Percentiles rank a stretch among this genome's conserved stretches.
Evolutionary conservation across 2,113 vertebrate species (phyloP).

Genomic region (Verasper variegatus): DNA sequence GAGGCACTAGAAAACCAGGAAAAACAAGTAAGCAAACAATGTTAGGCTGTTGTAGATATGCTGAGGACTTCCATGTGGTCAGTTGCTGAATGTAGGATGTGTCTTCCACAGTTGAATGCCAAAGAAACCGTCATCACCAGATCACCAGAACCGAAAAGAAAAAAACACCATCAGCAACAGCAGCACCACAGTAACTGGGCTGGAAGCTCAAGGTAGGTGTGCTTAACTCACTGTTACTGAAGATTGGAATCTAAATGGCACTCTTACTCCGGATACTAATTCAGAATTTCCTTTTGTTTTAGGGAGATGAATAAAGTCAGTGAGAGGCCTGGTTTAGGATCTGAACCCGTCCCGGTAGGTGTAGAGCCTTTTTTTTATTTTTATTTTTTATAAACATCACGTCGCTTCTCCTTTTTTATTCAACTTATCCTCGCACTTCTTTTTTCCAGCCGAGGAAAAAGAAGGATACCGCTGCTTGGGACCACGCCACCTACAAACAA

Average conservation of each 20-base stretch:
- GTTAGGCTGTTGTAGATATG: neutral
- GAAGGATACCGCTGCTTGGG: conserved; percentile 85
- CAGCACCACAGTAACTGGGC: conserved; percentile 75
- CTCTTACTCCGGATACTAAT: neutral
- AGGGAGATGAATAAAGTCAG: conserved; percentile 77
- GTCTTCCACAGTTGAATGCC: conserved; percentile 63
- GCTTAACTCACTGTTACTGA: too few relatives aligned
- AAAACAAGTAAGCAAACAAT: conserved; percentile 76
- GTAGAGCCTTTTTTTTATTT: neutral
- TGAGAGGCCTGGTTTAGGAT: conserved; percentile 82
- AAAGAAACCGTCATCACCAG: conserved; percentile 55
- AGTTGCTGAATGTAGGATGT: conserved; percentile 1
- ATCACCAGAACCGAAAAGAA: conserved; percentile 80
- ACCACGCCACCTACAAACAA: conserved; percentile 90
- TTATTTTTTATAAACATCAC: too few relatives aligned
- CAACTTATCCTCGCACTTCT: neutral
- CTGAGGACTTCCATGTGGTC: neutral
- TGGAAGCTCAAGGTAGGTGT: conserved; percentile 76
- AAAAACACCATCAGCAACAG: conserved; percentile 75
- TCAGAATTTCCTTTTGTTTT: neutral
- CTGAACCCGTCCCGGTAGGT: conserved; percentile 74
- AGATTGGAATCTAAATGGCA: too few relatives aligned
- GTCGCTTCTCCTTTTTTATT: neutral
- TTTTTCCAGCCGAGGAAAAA: conserved; percentile 84
- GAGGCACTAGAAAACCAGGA: conserved; percentile 95